Percentiles rank a stretch among this genome's conserved stretches.
phyloP scores from a whole-genome alignment of 1,140 invertebrate species.

The Nymphalis io region DNA sequence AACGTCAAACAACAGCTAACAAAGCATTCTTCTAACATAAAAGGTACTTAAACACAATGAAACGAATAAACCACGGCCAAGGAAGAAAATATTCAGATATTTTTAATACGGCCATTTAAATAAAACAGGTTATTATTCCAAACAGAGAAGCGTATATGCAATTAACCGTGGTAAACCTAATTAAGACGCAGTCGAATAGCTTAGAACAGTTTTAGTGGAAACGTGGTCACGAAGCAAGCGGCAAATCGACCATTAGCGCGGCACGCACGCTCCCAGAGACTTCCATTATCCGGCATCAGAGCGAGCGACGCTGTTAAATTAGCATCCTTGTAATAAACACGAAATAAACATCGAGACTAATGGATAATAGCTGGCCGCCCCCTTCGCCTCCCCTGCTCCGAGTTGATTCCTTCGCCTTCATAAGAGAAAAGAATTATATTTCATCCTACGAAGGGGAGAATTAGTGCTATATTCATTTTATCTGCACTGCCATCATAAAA shows the following conservation, averaged over 20 bases:
- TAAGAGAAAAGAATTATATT: conserved; percentile 48
- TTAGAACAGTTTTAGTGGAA: conserved; percentile 38
- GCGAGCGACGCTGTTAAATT: conserved; percentile 57
- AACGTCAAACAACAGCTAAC: conserved; percentile 67
- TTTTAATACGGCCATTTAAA: conserved; percentile 45
- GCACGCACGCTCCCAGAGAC: conserved; percentile 40
- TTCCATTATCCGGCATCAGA: conserved; percentile 53
- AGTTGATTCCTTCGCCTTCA: conserved; percentile 43
- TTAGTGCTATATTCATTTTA: conserved; percentile 72
- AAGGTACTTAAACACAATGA: conserved; percentile 66
- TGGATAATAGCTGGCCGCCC: conserved; percentile 58
- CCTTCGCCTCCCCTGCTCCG: conserved; percentile 32
- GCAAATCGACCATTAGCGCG: conserved; percentile 42
- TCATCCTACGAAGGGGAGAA: conserved; percentile 44
- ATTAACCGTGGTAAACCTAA: conserved; percentile 54
- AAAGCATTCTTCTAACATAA: conserved; percentile 67
- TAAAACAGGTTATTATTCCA: conserved; percentile 60
- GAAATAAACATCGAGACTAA: conserved; percentile 72
- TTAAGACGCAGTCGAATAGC: conserved; percentile 52
- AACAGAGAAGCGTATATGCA: conserved; percentile 43
- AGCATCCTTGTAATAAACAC: conserved; percentile 62
- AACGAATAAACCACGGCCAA: conserved; percentile 64
- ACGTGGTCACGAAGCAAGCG: conserved; percentile 43
- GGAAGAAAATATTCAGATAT: conserved; percentile 50
- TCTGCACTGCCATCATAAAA: conserved; percentile 64